Base-by-base conservation (phyloP, 2,113 vertebrate species). In the Ranitomeya imitator region DNA sequence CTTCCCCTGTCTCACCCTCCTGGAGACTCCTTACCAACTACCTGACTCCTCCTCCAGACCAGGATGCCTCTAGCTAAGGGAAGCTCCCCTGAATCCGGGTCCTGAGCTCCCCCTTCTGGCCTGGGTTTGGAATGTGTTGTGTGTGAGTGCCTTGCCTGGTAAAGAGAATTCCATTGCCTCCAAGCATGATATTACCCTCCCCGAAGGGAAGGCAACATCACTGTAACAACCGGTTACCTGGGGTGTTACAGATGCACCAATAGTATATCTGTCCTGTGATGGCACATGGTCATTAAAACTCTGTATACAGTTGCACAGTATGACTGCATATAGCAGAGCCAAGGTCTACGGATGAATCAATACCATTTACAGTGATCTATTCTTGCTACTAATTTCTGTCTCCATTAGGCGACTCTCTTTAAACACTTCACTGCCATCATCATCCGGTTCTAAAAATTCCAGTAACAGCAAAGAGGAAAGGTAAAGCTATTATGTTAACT, bases 401-500 rank as follows among this genome's bases (percentile, higher is more conserved):
- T 85, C 1, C 90, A 83, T 10, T 59, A 97, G 96, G 92, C 95
- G 93, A 91, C 71, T 95, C 12, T 96, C 95, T 63, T 88, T 91
- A 10, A 86, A 93, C 80, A 92, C 90, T 51, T 95, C 93, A 89
- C 63, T 92, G 61, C 78, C 91, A 73, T 93, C 90, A 89, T 89
- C 93, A 15, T 1, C 91, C 10, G 6, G 91, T 90, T 92, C 90
- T 89, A 96, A 95, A 63, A 91, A 89, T 83, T 96, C 94, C 63
- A 94, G 90, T 0, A 95, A 96, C 90, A 89, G 90, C 90, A 92
- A 90, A 60, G 96, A 96, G 45, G 93, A 93, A 51, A 95, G 95
- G 95, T 97, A 93, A 63, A 45, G 4, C 0, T 69, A 3, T 14
- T 57, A 52, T n/a, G 2, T 23, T 54, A 71, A 51, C 26, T 65